Evolutionary conservation across 2,797 vertebrate species (phyloP).

Genomic region (Falco cherrug): DNA sequence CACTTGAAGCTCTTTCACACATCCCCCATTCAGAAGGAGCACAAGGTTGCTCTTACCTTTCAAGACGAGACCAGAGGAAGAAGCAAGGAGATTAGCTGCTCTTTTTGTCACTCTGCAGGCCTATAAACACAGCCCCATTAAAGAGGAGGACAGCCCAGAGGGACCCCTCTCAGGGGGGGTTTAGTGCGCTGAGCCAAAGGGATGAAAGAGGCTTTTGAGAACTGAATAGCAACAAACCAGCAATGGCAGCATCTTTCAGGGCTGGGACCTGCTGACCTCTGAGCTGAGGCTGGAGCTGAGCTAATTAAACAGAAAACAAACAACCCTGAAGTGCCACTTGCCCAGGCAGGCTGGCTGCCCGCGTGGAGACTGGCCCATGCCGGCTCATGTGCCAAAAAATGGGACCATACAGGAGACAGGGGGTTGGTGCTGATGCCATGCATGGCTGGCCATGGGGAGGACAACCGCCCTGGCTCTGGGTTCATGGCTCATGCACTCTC

Average conservation of each 20-base stretch:
- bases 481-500: accelerated
- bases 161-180: neutral
- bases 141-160: neutral
- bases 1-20: neutral
- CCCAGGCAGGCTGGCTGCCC: neutral
- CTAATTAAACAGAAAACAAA: constrained; percentile 2
- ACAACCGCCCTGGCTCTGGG: accelerated
- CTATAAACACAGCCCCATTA: neutral
- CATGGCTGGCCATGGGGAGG: neutral
- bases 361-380: accelerated
- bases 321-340: neutral
- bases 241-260: neutral
- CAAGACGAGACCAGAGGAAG: neutral
- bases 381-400: neutral
- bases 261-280: neutral
- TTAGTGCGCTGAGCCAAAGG: accelerated
- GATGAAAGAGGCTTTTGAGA: neutral
- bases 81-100: neutral
- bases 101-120: neutral
- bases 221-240: neutral
- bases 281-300: neutral
- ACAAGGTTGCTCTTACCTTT: neutral
- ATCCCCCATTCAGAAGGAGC: neutral
- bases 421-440: accelerated
- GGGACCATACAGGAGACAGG: neutral